Evolutionary conservation across 1,140 invertebrate genomes (phyloP).

Genomic region (Conus betulinus): DNA sequence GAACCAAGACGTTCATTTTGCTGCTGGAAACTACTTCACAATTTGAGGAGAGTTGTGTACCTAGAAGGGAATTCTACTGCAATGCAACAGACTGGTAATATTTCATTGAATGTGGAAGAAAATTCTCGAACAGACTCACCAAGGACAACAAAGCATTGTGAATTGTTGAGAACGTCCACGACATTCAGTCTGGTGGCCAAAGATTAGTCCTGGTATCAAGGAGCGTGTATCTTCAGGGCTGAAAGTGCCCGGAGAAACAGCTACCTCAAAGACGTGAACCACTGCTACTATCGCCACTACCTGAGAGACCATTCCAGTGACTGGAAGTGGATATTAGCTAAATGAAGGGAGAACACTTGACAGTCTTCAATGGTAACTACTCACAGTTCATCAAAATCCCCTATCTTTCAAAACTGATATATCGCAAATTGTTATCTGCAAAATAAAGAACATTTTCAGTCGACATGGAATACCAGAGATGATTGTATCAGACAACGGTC

Average conservation of each 20-base stretch:
- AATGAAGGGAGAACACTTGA: slow-evolving; percentile 21
- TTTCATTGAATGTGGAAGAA: slow-evolving; percentile 55
- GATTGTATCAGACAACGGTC: too few relatives aligned
- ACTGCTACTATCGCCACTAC: slow-evolving; percentile 7
- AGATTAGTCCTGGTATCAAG: slow-evolving; percentile 45
- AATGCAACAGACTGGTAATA: slow-evolving; percentile 52
- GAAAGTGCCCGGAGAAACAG: slow-evolving; percentile 19
- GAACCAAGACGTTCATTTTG: neutral
- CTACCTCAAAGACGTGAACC: slow-evolving; percentile 29
- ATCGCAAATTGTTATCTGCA: slow-evolving; percentile 19
- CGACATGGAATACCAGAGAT: slow-evolving; percentile 62
- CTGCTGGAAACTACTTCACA: too few relatives aligned
- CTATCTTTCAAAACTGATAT: slow-evolving; percentile 19
- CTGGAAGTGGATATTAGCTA: slow-evolving; percentile 42
- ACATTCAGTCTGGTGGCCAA: slow-evolving; percentile 50
- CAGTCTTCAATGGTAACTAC: slow-evolving; percentile 48
- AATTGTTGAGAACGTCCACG: slow-evolving; percentile 42
- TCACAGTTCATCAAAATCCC: slow-evolving; percentile 46
- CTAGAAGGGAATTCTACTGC: neutral
- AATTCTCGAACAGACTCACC: slow-evolving; percentile 63
- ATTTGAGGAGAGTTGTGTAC: too few relatives aligned
- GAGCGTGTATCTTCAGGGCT: slow-evolving; percentile 39
- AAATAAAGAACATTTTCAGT: slow-evolving; percentile 65
- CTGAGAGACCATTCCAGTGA: slow-evolving; percentile 44
- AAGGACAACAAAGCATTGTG: slow-evolving; percentile 67